A percentile compares a stretch with the other conserved stretches of the same genome.
These are phyloP conservation scores for Phalanger gymnotis DNA, from an alignment of 2,797 vertebrate genomes.

Conservation along the genomic window DNA sequence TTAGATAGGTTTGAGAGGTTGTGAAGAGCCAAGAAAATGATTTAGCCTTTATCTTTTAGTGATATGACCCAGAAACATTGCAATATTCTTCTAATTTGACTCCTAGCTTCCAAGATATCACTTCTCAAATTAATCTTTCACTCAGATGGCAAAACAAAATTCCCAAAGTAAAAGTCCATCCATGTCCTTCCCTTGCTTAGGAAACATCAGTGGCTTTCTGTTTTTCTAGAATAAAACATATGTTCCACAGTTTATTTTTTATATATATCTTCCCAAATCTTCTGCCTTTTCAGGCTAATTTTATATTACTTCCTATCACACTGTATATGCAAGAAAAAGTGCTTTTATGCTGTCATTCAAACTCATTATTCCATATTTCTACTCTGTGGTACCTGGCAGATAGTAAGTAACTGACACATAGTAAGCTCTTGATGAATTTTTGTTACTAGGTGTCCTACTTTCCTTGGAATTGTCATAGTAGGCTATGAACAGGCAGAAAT, in stretches of 20 bases:
- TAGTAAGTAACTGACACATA: accelerated
- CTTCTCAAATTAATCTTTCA: neutral
- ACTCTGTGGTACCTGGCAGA: neutral
- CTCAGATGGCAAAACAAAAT: neutral
- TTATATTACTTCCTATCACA: neutral
- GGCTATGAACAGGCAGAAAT: neutral
- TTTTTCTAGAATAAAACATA: neutral
- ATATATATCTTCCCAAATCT: too few species aligned
- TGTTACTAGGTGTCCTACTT: neutral
- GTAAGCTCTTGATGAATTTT: neutral
- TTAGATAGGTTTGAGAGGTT: neutral
- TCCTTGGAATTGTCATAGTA: neutral
- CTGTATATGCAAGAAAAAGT: neutral
- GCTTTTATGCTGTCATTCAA: neutral
- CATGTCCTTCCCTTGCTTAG: neutral
- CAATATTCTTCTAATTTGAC: neutral
- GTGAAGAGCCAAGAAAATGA: neutral
- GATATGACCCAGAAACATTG: neutral
- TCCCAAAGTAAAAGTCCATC: neutral
- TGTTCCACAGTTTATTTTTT: neutral
- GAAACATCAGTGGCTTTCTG: neutral
- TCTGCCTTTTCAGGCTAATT: neutral
- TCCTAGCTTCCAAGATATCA: neutral
- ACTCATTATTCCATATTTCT: neutral
- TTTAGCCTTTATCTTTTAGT: neutral